phyloP scores from a whole-genome alignment of 2,888 invertebrate species.

The Andricus quercusramuli region DNA sequence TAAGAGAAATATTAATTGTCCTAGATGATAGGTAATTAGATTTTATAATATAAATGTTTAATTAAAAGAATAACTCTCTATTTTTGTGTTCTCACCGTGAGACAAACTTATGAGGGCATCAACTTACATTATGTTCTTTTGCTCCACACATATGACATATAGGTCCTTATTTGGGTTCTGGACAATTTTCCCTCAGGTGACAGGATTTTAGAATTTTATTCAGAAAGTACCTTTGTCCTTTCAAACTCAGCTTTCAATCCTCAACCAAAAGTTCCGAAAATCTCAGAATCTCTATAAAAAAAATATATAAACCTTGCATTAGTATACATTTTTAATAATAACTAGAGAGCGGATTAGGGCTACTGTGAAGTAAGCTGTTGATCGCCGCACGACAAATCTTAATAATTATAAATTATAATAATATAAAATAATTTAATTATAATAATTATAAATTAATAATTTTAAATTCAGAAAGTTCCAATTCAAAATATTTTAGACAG shows the following conservation, averaged over 20 bases:
- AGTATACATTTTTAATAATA: background rate
- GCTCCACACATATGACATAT: slow-evolving; percentile 86
- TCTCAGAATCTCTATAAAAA: slow-evolving; percentile 67
- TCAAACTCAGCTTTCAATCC: slow-evolving; percentile 60
- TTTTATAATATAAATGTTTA: background rate
- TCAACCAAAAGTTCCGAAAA: slow-evolving; percentile 70
- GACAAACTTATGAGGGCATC: slow-evolving; percentile 86
- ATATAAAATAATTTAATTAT: no score
- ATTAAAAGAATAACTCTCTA: no score
- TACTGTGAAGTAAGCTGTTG: no score
- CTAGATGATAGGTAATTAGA: background rate
- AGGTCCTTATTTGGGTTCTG: slow-evolving; percentile 78
- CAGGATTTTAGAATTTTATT: slow-evolving; percentile 80
- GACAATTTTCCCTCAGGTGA: slow-evolving; percentile 83
- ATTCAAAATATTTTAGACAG: no score
- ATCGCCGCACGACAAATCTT: no score
- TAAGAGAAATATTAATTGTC: background rate
- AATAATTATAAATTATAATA: no score
- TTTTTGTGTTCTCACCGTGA: slow-evolving; percentile 81
- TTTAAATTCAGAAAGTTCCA: no score
- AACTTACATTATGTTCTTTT: slow-evolving; percentile 83
- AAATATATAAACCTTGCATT: slow-evolving; percentile 29
- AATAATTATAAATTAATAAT: no score
- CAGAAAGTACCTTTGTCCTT: slow-evolving; percentile 58
- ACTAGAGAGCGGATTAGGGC: background rate